Percentiles rank a stretch among this genome's conserved stretches.
phyloP scores from a whole-genome alignment of 2,113 vertebrate species.

The Pheucticus melanocephalus region DNA sequence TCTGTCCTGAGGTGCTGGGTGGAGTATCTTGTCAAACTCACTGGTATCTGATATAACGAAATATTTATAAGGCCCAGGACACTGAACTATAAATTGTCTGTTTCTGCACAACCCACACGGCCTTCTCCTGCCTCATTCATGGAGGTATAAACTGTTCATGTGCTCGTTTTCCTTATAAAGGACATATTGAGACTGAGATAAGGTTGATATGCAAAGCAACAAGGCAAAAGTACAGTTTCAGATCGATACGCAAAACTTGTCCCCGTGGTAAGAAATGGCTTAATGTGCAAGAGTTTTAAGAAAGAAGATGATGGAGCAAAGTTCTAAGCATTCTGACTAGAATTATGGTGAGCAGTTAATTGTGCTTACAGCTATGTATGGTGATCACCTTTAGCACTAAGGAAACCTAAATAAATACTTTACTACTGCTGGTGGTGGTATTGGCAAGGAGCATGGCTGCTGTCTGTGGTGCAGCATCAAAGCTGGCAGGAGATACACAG shows the following conservation, averaged over 20 bases:
- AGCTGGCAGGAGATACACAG: background rate
- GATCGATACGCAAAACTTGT: background rate
- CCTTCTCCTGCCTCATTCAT: background rate
- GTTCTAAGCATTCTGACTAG: background rate
- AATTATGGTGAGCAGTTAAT: background rate
- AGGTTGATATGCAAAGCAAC: background rate
- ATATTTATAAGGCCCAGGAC: background rate
- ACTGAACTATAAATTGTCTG: background rate
- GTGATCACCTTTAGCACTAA: background rate
- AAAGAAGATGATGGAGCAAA: background rate
- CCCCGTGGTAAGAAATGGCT: background rate
- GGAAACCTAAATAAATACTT: background rate
- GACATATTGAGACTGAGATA: background rate
- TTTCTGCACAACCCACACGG: background rate
- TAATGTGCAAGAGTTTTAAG: background rate
- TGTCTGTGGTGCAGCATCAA: background rate
- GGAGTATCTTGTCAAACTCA: background rate
- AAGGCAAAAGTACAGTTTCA: background rate
- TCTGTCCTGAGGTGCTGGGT: background rate
- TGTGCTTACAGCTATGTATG: background rate
- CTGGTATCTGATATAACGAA: background rate
- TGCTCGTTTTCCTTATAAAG: background rate
- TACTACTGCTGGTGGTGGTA: background rate
- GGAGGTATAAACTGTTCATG: background rate
- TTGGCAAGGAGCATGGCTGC: background rate